Conservation (phyloP, 2,888 invertebrate genomes). For the Hydroisotoma schaefferi region DNA sequence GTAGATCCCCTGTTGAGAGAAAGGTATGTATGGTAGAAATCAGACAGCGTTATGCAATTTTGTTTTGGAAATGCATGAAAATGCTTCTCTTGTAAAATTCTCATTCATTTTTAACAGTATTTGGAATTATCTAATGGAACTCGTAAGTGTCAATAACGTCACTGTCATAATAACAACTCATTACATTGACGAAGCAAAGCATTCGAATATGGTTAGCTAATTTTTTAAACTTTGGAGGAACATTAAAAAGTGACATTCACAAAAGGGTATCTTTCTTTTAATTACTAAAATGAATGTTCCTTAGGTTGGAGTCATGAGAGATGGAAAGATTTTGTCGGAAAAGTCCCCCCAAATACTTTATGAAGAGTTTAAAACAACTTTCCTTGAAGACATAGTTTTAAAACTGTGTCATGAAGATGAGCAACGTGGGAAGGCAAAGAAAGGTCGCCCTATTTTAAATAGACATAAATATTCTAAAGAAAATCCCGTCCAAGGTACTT, state of each 20-base stretch:
- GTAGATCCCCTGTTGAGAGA: neutral
- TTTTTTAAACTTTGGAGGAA: neutral
- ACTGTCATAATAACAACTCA: constrained; percentile 22
- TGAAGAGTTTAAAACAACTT: constrained; percentile 11
- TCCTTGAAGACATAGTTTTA: constrained; percentile 27
- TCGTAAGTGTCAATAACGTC: neutral
- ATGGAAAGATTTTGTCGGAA: constrained; percentile 23
- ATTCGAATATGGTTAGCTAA: constrained; percentile 4
- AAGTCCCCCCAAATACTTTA: constrained; percentile 14
- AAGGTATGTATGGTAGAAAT: constrained; percentile 2
- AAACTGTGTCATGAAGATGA: constrained; percentile 23
- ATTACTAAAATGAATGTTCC: too few relatives aligned
- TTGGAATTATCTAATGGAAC: constrained; percentile 13
- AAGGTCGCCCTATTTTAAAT: too few relatives aligned
- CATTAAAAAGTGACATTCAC: neutral
- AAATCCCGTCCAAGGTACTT: too few relatives aligned
- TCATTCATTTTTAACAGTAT: neutral
- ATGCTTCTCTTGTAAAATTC: neutral
- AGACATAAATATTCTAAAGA: too few relatives aligned
- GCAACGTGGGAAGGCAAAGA: neutral
- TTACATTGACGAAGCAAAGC: constrained; percentile 9
- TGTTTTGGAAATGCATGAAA: too few relatives aligned
- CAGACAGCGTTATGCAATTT: too few relatives aligned
- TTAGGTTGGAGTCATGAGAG: constrained; percentile 22
- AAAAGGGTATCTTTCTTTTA: neutral